Evolutionary conservation across 2,113 vertebrate species (phyloP), one percentile per base, ranked within the genome.

Genomic region (Carlito syrichta): DNA sequence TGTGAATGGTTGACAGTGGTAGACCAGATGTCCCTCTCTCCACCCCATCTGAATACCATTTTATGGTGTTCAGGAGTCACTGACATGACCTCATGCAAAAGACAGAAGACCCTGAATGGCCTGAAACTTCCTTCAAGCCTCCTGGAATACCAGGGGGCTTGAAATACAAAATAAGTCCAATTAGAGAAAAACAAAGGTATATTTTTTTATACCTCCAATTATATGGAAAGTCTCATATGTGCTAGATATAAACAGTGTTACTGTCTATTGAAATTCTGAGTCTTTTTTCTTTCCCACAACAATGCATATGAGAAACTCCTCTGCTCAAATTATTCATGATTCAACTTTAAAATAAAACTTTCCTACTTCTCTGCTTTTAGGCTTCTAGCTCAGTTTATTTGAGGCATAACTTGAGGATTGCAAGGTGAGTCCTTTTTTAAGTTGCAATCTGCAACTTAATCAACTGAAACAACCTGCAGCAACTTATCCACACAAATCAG

Each of bases 81-180:
- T 48, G 16, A 58, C 12, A 82, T 2, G 8, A 32, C 50, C 19
- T 50, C 60, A 48, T 4, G 1, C 11, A 54, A 1, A 45, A 19
- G 19, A 74, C 0, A 40, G 50, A 87, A 40, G 6, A 74, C 13
- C 43, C 40, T 71, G 17, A 73, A 85, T 60, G 74, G 3, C 8
- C 10, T 35, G 2, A 38, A 91, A 40, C 54, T 84, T 83, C 63
- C 50, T 60, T 56, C 9, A 69, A 60, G 27, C 16, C 6, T 79
- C 52, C 38, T 78, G 16, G 25, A 17, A 2, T 86, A 94, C 45
- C 35, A 89, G 30, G 35, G 62, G 10, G 9, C 9, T 63, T 86
- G 52, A 89, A 77, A 89, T 40, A 77, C 86, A 92, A 92, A 96
- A 78, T 69, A 71, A 92, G 22, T 71, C 52, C 58, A 71, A 2